A percentile compares a stretch with the other conserved stretches of the same genome.
These are phyloP conservation scores for Perccottus glenii DNA, from an alignment of 2,113 vertebrate species.

Conservation along the genomic window DNA sequence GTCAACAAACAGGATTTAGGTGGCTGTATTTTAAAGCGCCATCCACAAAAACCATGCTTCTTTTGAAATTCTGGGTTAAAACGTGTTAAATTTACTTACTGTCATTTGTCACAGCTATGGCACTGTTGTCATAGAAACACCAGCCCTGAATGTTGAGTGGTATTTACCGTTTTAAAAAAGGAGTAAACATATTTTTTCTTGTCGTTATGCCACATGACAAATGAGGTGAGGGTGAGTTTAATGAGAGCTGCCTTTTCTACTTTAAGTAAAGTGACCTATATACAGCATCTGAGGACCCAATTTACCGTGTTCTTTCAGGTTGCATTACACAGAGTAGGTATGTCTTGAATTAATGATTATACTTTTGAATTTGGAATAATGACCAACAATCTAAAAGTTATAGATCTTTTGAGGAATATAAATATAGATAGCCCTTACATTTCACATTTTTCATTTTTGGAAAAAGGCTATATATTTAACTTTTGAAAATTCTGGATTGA, in stretches of 20 bases:
- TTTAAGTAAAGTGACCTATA: no score
- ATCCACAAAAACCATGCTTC: neutral
- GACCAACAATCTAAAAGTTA: no score
- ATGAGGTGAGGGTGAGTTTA: neutral
- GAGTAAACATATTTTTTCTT: neutral
- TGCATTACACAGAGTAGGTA: no score
- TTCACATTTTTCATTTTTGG: no score
- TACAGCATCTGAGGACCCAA: neutral
- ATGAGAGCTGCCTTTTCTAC: neutral
- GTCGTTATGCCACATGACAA: slow-evolving; percentile 2
- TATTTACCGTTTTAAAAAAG: slow-evolving; percentile 5
- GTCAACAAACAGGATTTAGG: slow-evolving; percentile 10
- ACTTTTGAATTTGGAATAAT: no score
- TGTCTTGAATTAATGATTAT: no score
- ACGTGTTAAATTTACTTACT: neutral
- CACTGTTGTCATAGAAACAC: slow-evolving; percentile 10
- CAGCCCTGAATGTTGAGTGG: slow-evolving; percentile 13
- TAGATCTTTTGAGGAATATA: no score
- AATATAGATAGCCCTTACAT: no score
- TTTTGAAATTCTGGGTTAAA: neutral
- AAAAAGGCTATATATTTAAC: no score
- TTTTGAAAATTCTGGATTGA: neutral
- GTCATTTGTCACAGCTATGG: neutral
- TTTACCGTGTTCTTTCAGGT: neutral
- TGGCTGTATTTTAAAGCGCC: neutral